phyloP scores from a whole-genome alignment of 2,797 vertebrate species.

The Coregonus sp. region DNA sequence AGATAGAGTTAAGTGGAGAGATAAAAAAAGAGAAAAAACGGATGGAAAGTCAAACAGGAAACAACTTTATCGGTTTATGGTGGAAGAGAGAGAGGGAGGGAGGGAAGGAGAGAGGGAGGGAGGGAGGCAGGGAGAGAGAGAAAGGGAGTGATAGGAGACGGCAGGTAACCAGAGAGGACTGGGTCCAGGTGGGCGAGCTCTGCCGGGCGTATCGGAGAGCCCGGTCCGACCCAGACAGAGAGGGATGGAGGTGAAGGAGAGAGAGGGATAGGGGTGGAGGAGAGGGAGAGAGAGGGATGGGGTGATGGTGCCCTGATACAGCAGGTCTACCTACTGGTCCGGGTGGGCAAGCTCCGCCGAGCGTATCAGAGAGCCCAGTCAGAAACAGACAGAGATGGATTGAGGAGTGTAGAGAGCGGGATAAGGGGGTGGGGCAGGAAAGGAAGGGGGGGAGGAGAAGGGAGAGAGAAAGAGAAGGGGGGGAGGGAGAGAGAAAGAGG shows the following conservation, averaged over 20 bases:
- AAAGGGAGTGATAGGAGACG: not conserved
- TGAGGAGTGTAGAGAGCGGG: too few relatives aligned
- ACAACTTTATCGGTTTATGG: slow-evolving; percentile 67
- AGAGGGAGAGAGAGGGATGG: not conserved
- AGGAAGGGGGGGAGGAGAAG: too few relatives aligned
- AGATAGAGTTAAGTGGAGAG: slow-evolving; percentile 63
- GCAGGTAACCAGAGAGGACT: slow-evolving; percentile 38
- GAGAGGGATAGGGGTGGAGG: not conserved
- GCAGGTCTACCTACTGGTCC: too few relatives aligned
- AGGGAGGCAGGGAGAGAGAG: not conserved
- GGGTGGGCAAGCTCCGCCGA: too few relatives aligned
- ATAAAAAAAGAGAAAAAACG: slow-evolving; percentile 51
- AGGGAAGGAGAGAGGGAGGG: not conserved
- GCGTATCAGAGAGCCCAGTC: too few relatives aligned
- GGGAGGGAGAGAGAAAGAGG: too few relatives aligned
- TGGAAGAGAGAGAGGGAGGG: slow-evolving; percentile 15
- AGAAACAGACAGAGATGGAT: too few relatives aligned
- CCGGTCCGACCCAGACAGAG: slow-evolving; percentile 23
- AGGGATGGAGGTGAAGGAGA: not conserved
- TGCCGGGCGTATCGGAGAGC: slow-evolving; percentile 27
- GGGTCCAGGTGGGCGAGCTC: slow-evolving; percentile 35
- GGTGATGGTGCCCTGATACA: too few relatives aligned
- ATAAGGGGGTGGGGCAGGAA: too few relatives aligned
- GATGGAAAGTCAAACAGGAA: slow-evolving; percentile 74
- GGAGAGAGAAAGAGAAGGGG: too few relatives aligned